Evolutionary conservation across 2,888 invertebrate genomes (phyloP).

Genomic region (Ochropleura leucogaster): DNA sequence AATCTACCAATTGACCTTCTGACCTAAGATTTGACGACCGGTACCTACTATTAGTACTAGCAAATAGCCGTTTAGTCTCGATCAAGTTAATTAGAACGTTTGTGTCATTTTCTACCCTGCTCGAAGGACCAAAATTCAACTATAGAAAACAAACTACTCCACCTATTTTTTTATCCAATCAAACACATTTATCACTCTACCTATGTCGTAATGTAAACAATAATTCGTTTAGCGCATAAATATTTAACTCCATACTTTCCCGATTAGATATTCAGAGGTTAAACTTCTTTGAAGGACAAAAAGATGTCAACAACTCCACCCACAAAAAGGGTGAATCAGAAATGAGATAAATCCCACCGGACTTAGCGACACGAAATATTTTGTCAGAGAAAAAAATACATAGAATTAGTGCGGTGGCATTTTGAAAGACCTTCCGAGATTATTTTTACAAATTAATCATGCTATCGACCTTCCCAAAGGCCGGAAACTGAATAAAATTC

Average conservation of each 20-base stretch:
- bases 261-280: conserved; percentile 58
- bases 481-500: conserved; percentile 48
- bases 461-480: conserved; percentile 42
- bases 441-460: conserved; percentile 55
- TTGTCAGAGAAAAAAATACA: conserved; percentile 36
- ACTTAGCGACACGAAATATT: conserved; percentile 48
- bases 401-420: conserved; percentile 35
- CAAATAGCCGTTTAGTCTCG: background rate
- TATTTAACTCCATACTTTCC: conserved; percentile 45
- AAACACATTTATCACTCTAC: background rate
- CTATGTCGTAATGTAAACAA: background rate
- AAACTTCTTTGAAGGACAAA: conserved; percentile 62
- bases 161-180: background rate
- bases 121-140: background rate
- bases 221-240: conserved; percentile 30
- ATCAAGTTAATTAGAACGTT: background rate
- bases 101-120: background rate
- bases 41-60: background rate
- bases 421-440: conserved; percentile 52
- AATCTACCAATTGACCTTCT: conserved; percentile 20
- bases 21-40: background rate
- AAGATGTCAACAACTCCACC: conserved; percentile 57
- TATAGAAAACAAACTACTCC: background rate
- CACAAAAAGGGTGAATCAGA: conserved; percentile 63
- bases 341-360: conserved; percentile 61